phyloP scores from a whole-genome alignment of 53 echinoderm and acorn worm genomes.

The Echinometra lucunter region DNA sequence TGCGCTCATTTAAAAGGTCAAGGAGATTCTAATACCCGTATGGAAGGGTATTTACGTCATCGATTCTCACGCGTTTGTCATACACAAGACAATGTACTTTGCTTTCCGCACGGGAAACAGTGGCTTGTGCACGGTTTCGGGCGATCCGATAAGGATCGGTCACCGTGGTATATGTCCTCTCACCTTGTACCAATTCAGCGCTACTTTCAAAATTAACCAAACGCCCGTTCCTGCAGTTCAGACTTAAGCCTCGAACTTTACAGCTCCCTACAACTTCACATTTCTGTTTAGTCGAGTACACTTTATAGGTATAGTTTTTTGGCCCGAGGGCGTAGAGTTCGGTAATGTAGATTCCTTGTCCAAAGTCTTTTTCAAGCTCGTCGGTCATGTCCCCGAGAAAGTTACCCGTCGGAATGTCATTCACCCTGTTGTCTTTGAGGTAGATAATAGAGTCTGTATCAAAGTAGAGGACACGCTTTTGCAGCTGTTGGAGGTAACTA shows the following conservation, averaged over 20 bases:
- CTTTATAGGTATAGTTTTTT: slow-evolving; percentile 73
- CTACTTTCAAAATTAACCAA: slow-evolving; percentile 64
- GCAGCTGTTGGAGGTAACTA: slow-evolving; percentile 26
- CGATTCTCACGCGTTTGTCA: slow-evolving; percentile 62
- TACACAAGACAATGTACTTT: slow-evolving; percentile 63
- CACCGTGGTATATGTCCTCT: slow-evolving; percentile 17
- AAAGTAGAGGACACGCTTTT: slow-evolving; percentile 68
- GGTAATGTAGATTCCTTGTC: slow-evolving; percentile 62
- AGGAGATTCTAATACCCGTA: background rate
- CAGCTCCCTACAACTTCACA: background rate
- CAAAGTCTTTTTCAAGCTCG: slow-evolving; percentile 64
- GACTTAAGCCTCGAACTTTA: slow-evolving; percentile 68
- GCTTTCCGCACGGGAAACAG: background rate
- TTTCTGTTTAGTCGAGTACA: slow-evolving; percentile 29
- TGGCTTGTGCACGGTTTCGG: background rate
- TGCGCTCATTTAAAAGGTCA: background rate
- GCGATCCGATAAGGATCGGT: slow-evolving; percentile 28
- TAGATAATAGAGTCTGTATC: slow-evolving; percentile 69
- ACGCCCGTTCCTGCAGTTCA: background rate
- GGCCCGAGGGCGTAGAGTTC: slow-evolving; percentile 61
- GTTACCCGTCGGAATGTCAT: slow-evolving; percentile 61
- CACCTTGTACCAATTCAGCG: slow-evolving; percentile 44
- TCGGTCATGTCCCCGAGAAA: slow-evolving; percentile 75
- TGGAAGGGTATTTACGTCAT: slow-evolving; percentile 24
- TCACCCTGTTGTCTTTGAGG: slow-evolving; percentile 3